Conservation (phyloP, 2,113 vertebrate species). For the Phrynocephalus versicolor region DNA sequence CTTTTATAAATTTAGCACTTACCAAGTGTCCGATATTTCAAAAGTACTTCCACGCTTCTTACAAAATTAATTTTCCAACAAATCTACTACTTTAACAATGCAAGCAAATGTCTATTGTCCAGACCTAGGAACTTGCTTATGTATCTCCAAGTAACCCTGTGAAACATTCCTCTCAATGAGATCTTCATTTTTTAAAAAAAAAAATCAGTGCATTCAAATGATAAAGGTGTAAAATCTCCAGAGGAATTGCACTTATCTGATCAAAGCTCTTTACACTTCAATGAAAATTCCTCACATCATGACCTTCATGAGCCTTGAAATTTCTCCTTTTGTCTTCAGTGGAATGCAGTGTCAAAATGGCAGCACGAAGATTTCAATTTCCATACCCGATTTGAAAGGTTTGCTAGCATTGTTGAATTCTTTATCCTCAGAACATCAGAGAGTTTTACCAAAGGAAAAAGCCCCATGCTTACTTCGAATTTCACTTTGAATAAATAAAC, state of each 20-base stretch:
- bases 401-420: neutral
- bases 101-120: neutral
- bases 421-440: neutral
- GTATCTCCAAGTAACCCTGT: neutral
- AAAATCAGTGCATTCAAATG: neutral
- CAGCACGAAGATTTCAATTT: neutral
- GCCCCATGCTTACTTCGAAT: neutral
- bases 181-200: neutral
- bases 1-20: neutral
- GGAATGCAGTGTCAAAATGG: neutral
- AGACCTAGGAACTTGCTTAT: neutral
- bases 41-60: neutral
- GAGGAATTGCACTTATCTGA: neutral
- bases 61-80: neutral
- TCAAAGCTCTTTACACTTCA: neutral
- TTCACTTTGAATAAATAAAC: no score
- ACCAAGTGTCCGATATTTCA: neutral
- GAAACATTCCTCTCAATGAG: neutral
- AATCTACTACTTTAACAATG: neutral
- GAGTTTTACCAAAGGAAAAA: neutral
- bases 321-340: neutral
- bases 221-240: neutral
- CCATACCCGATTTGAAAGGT: neutral
- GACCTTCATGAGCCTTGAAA: neutral
- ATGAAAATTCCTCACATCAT: neutral